These are phyloP conservation scores for Anguilla japonica DNA, from an alignment of 2,113 vertebrate genomes.

Conservation along the genomic window DNA sequence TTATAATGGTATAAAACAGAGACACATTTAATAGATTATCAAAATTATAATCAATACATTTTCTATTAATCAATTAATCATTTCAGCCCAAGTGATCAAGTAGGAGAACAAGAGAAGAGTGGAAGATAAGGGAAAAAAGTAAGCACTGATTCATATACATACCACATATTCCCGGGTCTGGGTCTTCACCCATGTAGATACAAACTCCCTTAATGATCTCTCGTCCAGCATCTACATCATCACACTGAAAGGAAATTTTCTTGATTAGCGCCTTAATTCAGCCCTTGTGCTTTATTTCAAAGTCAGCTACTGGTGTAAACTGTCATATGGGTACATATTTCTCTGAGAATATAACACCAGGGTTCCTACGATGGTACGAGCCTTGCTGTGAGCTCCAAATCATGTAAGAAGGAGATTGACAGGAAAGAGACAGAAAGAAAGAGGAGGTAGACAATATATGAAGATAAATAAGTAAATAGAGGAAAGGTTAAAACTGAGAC, in stretches of 20 bases:
- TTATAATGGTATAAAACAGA: too few species aligned
- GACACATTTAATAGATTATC: too few species aligned
- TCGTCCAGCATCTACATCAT: slow-evolving; percentile 23
- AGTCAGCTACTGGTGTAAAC: slow-evolving; percentile 6
- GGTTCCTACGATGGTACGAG: slow-evolving; percentile 17
- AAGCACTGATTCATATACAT: slow-evolving; percentile 18
- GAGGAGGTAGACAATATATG: neutral
- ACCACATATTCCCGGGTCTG: slow-evolving; percentile 27
- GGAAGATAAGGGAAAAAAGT: neutral
- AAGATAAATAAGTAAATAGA: neutral
- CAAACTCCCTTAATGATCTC: slow-evolving; percentile 30
- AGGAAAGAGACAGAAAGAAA: neutral
- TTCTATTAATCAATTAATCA: too few species aligned
- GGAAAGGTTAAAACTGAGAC: slow-evolving; percentile 17
- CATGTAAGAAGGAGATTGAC: neutral
- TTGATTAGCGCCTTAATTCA: slow-evolving; percentile 19
- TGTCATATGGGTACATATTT: slow-evolving; percentile 7
- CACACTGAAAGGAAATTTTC: slow-evolving; percentile 30
- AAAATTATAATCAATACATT: too few species aligned
- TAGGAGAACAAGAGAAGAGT: slow-evolving; percentile 5
- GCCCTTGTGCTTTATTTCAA: neutral
- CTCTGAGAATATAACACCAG: slow-evolving; percentile 12
- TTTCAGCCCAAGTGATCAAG: neutral
- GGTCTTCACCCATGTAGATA: slow-evolving; percentile 33
- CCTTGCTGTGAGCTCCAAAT: slow-evolving; percentile 12